phyloP scores from a whole-genome alignment of 2,113 vertebrate genomes.

The Heloderma charlesbogerti region DNA sequence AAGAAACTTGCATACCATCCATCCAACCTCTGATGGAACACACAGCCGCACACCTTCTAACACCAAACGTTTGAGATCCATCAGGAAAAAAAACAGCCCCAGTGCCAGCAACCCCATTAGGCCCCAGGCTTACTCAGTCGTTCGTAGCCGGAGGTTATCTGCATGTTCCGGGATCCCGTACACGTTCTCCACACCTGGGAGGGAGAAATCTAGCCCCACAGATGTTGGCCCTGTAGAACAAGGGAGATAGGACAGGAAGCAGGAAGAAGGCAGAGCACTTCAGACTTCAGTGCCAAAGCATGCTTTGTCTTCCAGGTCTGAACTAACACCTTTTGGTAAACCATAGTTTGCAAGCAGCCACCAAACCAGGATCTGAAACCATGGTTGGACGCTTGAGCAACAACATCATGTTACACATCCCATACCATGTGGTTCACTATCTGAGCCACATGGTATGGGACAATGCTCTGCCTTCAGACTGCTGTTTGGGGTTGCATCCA shows the following conservation, averaged over 20 bases:
- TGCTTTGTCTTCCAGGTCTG: not conserved
- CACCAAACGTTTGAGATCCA: not conserved
- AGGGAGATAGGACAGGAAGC: too few species aligned
- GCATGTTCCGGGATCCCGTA: slow-evolving; percentile 96
- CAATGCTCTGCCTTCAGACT: not conserved
- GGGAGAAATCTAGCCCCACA: slow-evolving; percentile 91
- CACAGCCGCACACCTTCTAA: too few species aligned
- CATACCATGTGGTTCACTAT: too few species aligned
- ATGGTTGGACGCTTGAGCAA: not conserved
- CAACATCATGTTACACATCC: too few species aligned
- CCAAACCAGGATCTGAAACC: not conserved
- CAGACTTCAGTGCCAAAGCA: not conserved
- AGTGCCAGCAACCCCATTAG: not conserved
- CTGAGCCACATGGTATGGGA: not conserved
- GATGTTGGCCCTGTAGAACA: slow-evolving; percentile 80
- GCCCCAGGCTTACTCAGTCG: slow-evolving; percentile 84
- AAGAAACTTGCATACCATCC: not conserved
- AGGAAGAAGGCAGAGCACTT: not conserved
- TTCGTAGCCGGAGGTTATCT: slow-evolving; percentile 87
- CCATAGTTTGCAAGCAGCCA: not conserved
- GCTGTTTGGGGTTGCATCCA: not conserved
- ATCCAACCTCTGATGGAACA: not conserved
- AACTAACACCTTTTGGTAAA: not conserved
- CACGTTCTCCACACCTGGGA: slow-evolving; percentile 90
- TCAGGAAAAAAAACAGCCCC: fast-evolving